Conservation (phyloP, 2,113 vertebrate species). For the Leucopsar rothschildi region DNA sequence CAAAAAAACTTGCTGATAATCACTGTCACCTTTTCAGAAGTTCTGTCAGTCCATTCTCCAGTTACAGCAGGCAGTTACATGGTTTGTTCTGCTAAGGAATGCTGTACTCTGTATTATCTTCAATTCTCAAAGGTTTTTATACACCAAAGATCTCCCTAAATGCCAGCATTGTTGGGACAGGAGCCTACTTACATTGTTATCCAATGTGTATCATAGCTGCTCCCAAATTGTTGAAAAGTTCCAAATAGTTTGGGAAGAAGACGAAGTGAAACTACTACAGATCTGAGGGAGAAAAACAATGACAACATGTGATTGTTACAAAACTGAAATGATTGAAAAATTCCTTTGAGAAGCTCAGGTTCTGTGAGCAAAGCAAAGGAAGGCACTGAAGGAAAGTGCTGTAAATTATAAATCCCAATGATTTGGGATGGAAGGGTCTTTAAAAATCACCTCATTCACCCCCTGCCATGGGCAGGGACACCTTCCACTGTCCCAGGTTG, state of each 20-base stretch:
- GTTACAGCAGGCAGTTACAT: not conserved
- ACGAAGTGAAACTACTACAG: slow-evolving; percentile 95
- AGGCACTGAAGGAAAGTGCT: not conserved
- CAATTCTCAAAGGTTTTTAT: not conserved
- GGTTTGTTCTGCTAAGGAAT: not conserved
- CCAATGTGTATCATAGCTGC: slow-evolving; percentile 99
- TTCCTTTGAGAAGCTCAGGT: not conserved
- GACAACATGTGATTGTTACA: not conserved
- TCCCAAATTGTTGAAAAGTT: slow-evolving; percentile 98
- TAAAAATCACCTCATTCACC: not conserved
- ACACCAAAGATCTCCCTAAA: not conserved
- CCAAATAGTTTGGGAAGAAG: slow-evolving; percentile 96
- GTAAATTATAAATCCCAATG: not conserved
- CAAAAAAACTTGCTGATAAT: not conserved
- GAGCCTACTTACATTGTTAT: slow-evolving; percentile 92
- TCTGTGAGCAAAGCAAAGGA: not conserved
- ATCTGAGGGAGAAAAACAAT: slow-evolving; percentile 74
- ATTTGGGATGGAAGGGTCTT: not conserved
- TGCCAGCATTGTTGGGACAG: not conserved
- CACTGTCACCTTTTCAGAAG: not conserved
- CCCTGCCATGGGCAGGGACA: not conserved
- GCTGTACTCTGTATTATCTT: not conserved
- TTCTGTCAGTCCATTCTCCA: not conserved
- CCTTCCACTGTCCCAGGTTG: rapidly evolving
- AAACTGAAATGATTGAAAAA: not conserved